A percentile compares a stretch with the other conserved stretches of the same genome.
Evolutionary conservation across 2,113 vertebrate species (phyloP).

Genomic region (Sapayoa aenigma): DNA sequence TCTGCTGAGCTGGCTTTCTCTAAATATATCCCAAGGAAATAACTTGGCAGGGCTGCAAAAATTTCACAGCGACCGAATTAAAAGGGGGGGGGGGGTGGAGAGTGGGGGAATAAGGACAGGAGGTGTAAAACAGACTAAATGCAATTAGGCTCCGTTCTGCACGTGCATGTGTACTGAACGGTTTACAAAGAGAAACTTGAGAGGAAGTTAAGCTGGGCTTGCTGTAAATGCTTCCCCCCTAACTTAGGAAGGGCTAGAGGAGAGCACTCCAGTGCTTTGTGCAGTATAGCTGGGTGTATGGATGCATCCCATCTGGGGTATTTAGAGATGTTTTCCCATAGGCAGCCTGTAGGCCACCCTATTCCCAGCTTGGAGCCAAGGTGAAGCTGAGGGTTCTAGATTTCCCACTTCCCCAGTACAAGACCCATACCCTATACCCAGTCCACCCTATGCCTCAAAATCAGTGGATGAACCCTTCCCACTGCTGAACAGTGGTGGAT

Average conservation of each 20-base stretch:
- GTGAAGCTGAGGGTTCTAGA: fast-evolving
- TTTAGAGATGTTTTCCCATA: neutral
- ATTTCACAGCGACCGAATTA: constrained; percentile 66
- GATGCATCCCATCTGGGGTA: neutral
- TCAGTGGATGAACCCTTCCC: neutral
- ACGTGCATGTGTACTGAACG: neutral
- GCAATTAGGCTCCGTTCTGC: neutral
- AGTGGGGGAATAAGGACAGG: neutral
- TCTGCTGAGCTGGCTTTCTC: constrained; percentile 72
- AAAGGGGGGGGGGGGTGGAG: neutral
- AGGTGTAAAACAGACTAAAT: neutral
- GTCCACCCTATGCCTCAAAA: neutral
- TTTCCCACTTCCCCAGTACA: neutral
- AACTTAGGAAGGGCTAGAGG: neutral
- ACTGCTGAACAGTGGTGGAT: neutral
- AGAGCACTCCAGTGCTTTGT: neutral
- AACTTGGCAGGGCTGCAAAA: constrained; percentile 70
- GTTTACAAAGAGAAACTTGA: neutral
- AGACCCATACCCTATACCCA: too few species aligned
- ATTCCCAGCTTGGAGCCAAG: fast-evolving
- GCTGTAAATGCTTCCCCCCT: neutral
- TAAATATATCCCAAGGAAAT: constrained; percentile 77
- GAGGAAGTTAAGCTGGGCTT: neutral
- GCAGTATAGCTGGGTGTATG: fast-evolving
- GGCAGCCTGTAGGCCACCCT: neutral